These are phyloP conservation scores for Epistrophella euchroma DNA, from an alignment of 2,888 invertebrate species.

Conservation along the genomic window DNA sequence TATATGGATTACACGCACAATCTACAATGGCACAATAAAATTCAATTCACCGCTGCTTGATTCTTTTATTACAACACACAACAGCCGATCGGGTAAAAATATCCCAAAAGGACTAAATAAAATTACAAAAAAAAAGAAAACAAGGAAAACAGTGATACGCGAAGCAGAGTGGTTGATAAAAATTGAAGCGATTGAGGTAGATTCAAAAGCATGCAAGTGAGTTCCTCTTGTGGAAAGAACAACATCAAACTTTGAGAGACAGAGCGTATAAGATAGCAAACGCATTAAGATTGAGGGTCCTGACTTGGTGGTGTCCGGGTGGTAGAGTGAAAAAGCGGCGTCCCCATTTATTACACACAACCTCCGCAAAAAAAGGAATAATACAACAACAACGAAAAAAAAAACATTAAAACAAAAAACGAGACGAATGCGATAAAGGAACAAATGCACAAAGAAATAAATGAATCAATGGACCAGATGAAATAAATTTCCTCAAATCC, in stretches of 20 bases:
- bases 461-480: slow-evolving; percentile 76
- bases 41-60: slow-evolving; percentile 61
- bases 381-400: background rate
- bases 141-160: slow-evolving; percentile 54
- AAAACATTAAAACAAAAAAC: slow-evolving; percentile 30
- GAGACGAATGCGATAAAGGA: slow-evolving; percentile 69
- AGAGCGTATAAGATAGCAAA: slow-evolving; percentile 72
- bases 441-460: slow-evolving; percentile 73
- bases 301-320: background rate
- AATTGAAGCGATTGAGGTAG: slow-evolving; percentile 69
- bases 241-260: slow-evolving; percentile 68
- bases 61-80: slow-evolving; percentile 45
- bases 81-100: slow-evolving; percentile 1
- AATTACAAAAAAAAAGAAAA: background rate
- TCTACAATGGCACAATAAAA: slow-evolving; percentile 70
- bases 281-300: slow-evolving; percentile 67
- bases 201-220: slow-evolving; percentile 56
- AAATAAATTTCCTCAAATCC: slow-evolving; percentile 76
- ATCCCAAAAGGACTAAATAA: slow-evolving; percentile 40
- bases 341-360: slow-evolving; percentile 59
- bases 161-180: slow-evolving; percentile 64
- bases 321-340: slow-evolving; percentile 1
- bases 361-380: slow-evolving; percentile 28
- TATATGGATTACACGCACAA: slow-evolving; percentile 69
- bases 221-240: slow-evolving; percentile 21